Percentiles rank a stretch among this genome's conserved stretches.
phyloP scores from a whole-genome alignment of 1,140 invertebrate species.

The Chrysoperla carnea region DNA sequence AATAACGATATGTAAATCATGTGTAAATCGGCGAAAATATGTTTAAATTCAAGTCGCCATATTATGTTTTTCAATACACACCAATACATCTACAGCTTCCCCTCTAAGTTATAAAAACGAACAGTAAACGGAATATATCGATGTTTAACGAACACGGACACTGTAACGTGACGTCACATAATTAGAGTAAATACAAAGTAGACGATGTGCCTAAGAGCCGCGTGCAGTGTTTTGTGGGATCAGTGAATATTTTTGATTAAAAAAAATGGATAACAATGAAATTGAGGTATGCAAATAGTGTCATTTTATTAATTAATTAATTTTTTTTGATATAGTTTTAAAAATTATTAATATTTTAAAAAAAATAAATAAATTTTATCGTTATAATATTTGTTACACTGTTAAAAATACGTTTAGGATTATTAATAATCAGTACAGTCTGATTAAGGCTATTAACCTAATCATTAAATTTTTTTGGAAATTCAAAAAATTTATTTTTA shows the following conservation, averaged over 20 bases:
- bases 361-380: too few relatives aligned
- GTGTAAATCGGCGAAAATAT: too few relatives aligned
- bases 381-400: too few relatives aligned
- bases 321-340: not conserved
- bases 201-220: slow-evolving; percentile 38
- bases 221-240: slow-evolving; percentile 35
- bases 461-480: not conserved
- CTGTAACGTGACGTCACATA: slow-evolving; percentile 52
- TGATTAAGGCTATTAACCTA: too few relatives aligned
- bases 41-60: too few relatives aligned
- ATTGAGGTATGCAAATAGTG: slow-evolving; percentile 22
- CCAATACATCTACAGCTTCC: too few relatives aligned
- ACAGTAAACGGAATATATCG: too few relatives aligned
- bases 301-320: not conserved
- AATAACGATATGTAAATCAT: too few relatives aligned
- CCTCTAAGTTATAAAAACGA: too few relatives aligned
- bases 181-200: slow-evolving; percentile 64
- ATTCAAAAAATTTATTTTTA: not conserved
- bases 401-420: too few relatives aligned
- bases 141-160: slow-evolving; percentile 7
- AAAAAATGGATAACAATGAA: slow-evolving; percentile 26
- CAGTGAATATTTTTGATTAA: slow-evolving; percentile 28
- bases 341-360: not conserved
- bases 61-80: too few relatives aligned
- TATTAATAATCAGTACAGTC: too few relatives aligned